phyloP scores from a whole-genome alignment of 2,888 invertebrate species.

The Clitarchus hookeri region DNA sequence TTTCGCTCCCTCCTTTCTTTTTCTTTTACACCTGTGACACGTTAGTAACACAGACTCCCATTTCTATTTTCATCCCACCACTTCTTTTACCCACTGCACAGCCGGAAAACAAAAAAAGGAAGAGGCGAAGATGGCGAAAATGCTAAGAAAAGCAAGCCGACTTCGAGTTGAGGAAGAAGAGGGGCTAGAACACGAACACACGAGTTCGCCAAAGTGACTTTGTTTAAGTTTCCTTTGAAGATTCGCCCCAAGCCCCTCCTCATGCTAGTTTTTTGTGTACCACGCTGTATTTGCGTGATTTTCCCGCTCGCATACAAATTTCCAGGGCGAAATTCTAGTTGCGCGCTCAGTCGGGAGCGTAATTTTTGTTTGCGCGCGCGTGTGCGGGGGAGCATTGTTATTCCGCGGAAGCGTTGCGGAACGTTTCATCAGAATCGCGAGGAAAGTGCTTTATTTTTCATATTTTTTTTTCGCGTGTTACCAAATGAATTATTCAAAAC shows the following conservation, averaged over 20 bases:
- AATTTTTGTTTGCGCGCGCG: not conserved
- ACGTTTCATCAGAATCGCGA: not conserved
- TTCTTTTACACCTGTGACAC: not conserved
- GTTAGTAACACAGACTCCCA: not conserved
- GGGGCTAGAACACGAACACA: not conserved
- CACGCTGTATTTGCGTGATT: not conserved
- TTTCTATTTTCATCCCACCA: not conserved
- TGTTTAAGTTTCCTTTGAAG: not conserved
- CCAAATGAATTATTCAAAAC: not conserved
- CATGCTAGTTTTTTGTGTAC: not conserved
- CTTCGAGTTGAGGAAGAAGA: not conserved
- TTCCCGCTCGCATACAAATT: not conserved
- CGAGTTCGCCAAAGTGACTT: not conserved
- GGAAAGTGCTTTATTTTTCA: not conserved
- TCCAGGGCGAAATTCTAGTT: not conserved
- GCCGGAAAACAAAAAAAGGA: not conserved
- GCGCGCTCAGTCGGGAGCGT: not conserved
- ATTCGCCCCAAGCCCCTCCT: not conserved
- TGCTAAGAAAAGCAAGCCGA: not conserved
- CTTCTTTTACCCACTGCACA: not conserved
- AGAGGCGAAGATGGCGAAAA: not conserved
- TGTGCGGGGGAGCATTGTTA: not conserved
- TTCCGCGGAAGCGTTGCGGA: not conserved
- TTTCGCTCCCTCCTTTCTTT: not conserved
- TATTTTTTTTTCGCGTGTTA: not conserved